Evolutionary conservation across 2,888 invertebrate species (phyloP).

Genomic region (Chalcis sispes): DNA sequence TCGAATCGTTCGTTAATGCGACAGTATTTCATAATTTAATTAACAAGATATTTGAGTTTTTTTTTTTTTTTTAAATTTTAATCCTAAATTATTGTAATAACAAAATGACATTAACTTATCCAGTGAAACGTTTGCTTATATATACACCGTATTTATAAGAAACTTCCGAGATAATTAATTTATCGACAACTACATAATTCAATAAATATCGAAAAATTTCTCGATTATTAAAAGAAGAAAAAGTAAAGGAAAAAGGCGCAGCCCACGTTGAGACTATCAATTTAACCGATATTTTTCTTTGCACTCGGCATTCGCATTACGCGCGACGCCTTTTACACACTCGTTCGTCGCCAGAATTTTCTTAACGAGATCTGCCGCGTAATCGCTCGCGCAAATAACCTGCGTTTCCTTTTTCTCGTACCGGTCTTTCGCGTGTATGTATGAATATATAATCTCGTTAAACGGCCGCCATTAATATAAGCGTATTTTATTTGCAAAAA

Average conservation of each 20-base stretch:
- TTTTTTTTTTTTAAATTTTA: too few species aligned
- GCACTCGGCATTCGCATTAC: background rate
- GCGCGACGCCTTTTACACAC: background rate
- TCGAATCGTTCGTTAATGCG: too few species aligned
- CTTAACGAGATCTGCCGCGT: constrained; percentile 4
- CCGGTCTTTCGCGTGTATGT: constrained; percentile 3
- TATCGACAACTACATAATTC: background rate
- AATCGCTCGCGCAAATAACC: constrained; percentile 27
- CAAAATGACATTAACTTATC: too few species aligned
- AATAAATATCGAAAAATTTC: background rate
- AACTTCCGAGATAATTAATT: too few species aligned
- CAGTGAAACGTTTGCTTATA: too few species aligned
- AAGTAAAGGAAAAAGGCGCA: too few species aligned
- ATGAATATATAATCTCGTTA: constrained; percentile 36
- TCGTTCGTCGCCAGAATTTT: background rate
- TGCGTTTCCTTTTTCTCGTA: constrained; percentile 10
- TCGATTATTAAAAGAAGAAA: background rate
- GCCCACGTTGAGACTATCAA: background rate
- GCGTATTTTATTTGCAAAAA: background rate
- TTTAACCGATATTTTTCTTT: background rate
- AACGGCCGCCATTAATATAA: constrained; percentile 30
- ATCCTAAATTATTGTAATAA: too few species aligned
- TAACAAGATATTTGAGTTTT: too few species aligned
- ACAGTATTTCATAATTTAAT: too few species aligned
- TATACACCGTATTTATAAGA: too few species aligned